Evolutionary conservation across 1,140 invertebrate genomes (phyloP).

Genomic region (Bilobella aurantiaca): DNA sequence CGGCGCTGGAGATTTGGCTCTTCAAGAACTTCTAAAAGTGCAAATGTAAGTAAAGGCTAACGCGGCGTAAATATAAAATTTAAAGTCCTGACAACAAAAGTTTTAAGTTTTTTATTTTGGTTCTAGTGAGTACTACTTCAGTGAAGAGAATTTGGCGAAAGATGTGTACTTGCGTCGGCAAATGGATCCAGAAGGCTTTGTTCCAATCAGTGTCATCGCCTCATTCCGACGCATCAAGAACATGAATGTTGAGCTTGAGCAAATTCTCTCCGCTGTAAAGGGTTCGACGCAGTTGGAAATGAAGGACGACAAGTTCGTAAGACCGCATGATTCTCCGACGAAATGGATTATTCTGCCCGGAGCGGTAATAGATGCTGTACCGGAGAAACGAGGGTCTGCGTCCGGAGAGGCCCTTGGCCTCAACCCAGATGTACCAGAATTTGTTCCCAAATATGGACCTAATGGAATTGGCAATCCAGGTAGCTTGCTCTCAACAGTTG

Average conservation of each 20-base stretch:
- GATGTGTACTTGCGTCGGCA: conserved; percentile 94
- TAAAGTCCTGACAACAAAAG: neutral
- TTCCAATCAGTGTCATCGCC: conserved; percentile 84
- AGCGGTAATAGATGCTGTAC: conserved; percentile 12
- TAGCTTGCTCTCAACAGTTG: no score
- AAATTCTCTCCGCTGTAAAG: conserved; percentile 70
- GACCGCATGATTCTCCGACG: conserved; percentile 64
- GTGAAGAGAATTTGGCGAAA: conserved; percentile 85
- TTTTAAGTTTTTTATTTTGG: neutral
- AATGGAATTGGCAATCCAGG: neutral
- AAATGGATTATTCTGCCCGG: conserved; percentile 73
- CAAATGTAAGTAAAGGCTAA: conserved; percentile 14
- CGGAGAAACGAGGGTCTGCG: neutral
- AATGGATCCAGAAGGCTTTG: conserved; percentile 88
- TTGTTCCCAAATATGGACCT: conserved; percentile 43
- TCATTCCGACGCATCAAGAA: conserved; percentile 88
- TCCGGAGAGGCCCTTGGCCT: conserved; percentile 52
- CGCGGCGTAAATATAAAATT: neutral
- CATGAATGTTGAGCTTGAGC: conserved; percentile 68
- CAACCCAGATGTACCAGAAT: conserved; percentile 77
- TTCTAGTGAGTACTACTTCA: conserved; percentile 88
- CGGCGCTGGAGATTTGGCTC: conserved; percentile 10
- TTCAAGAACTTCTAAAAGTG: conserved; percentile 1
- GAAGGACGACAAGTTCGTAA: conserved; percentile 51
- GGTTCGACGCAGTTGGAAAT: conserved; percentile 74